Base-by-base conservation (phyloP, 2,113 vertebrate genomes). In the Sula dactylatra region DNA sequence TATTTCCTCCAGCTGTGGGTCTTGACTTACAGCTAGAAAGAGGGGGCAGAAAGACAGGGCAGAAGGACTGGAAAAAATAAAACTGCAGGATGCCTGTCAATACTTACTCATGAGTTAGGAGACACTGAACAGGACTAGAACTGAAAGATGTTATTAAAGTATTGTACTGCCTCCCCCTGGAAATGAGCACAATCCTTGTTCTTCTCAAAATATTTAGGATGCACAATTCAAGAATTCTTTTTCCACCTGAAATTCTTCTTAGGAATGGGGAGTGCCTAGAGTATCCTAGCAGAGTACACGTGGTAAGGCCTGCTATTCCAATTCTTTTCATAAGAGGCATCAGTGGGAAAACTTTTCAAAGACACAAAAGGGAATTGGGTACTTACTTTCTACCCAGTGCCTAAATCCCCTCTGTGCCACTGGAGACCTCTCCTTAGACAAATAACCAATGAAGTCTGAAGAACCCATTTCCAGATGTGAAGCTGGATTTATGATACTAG, bases 1-100 rank as follows among this genome's bases (percentile, higher is more conserved):
- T 97, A 97, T 97, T 98, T 97, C 79, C 94, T 97, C 86, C 96
- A 97, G 86, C 93, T 98, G 93, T 97, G 84, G 31, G 90, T 94
- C 95, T 96, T 97, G 91, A 96, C 64, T 95, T 93, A 91, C 80
- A 92, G n/a, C 26, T 97, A 44, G 66, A 96, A 96, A 95, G 47
- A 82, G 26, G 6, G 84, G 22, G 45, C 40, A 95, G 45, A 96
- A 90, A 93, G 65, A 71, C n/a, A 92, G 56, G 38, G 21, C 4
- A 7, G 83, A 59, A 85, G 61, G 79, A 49, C 72, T 93, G 72
- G 34, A 88, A 94, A 89, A 98, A 97, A 94, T 77, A 90, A 94
- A 95, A 78, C 93, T 17, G 7, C 54, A 74, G 77, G 88, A 93
- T 61, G 59, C 82, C 74, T 95, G 91, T 96, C 96, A 96, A 70